phyloP scores from a whole-genome alignment of 2,113 vertebrate species.

The Typhlomys cinereus region DNA sequence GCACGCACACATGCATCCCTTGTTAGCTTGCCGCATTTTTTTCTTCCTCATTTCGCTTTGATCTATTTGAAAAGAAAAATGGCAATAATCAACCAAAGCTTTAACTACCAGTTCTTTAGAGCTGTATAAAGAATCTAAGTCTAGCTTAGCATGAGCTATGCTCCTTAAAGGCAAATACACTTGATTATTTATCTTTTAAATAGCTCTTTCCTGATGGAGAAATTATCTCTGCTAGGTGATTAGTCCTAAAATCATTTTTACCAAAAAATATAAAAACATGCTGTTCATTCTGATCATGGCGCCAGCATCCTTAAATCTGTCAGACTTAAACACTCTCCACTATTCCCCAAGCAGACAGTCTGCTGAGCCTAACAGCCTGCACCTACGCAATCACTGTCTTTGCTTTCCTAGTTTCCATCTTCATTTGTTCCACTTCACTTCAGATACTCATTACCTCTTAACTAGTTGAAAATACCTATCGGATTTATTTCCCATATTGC shows the following conservation, averaged over 20 bases:
- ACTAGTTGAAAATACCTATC: conserved; percentile 52
- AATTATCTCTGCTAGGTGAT: not conserved
- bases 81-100: not conserved
- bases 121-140: not conserved
- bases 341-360: not conserved
- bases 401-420: not conserved
- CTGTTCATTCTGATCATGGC: not conserved
- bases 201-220: not conserved
- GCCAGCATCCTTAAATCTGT: not conserved
- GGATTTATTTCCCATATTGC: conserved; percentile 22
- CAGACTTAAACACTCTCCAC: not conserved
- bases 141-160: not conserved
- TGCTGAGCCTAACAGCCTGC: not conserved
- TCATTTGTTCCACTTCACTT: conserved; percentile 49
- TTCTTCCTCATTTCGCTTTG: not conserved
- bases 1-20: no score
- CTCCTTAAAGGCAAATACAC: not conserved
- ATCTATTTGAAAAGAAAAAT: not conserved
- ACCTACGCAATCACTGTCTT: not conserved
- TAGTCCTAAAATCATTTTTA: not conserved
- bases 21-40: not conserved
- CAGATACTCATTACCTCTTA: conserved; percentile 47
- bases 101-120: not conserved
- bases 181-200: not conserved
- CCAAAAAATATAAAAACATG: not conserved